Base-by-base conservation (phyloP, 2,113 vertebrate species). In the Rhynchopsitta pachyrhyncha region DNA sequence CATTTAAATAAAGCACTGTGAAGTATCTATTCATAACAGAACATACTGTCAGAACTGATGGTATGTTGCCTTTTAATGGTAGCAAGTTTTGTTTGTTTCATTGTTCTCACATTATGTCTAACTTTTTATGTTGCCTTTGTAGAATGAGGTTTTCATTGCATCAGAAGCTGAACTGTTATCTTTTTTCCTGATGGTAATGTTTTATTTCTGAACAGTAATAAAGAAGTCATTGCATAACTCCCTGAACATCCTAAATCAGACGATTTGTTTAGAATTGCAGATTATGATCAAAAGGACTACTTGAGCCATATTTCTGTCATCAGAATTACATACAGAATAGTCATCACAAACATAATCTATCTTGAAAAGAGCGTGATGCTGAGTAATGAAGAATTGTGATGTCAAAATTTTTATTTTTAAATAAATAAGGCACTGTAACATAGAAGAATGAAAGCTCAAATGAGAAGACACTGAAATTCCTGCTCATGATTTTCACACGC, bases 251-350 rank as follows among this genome's bases (percentile, higher is more conserved):
- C 62, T 37, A 70, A 82, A 94, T 95, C 95, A 96, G 66, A 63
- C 44, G n/a, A 94, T 52, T 75, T 59, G n/a, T 88, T 96, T 90
- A 94, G 82, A 96, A 95, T 82, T 97, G 88, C 92, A 96, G 91
- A 95, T 94, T 66, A 83, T 63, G 42, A 90, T 87, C 82, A 89
- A 85, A 93, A 68, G 41, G 81, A 50, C 74, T 89, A 60, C 84
- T 94, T 75, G 39, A 96, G 55, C 64, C 50, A n/a, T 55, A 89
- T 37, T 93, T 91, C 77, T 92, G 88, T 76, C 67, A 69, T 62
- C 86, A 85, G 80, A 92, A 94, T 92, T 70, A 74, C 84, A 60
- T 1, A 78, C 16, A 80, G 82, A 90, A 92, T 25, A 96, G 68
- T 41, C 83, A 90, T 77, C 88, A 94, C 5, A 46, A 92, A 67